Evolutionary conservation across 1,140 invertebrate species (phyloP).

Genomic region (Sycophaga agraensis): DNA sequence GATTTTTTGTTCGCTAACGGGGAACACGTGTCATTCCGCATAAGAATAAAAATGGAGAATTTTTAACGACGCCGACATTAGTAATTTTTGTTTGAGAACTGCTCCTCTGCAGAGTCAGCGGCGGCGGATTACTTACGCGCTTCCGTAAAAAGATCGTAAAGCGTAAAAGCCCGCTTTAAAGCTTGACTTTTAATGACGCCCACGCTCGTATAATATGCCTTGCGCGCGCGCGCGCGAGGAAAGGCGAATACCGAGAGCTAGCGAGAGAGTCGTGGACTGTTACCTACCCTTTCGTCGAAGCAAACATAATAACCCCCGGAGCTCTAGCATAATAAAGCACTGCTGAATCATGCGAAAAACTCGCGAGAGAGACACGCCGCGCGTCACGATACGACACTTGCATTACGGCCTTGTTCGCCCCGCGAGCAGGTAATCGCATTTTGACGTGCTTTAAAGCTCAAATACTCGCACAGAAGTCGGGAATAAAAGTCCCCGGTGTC

Average conservation of each 20-base stretch:
- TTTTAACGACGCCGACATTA: slow-evolving; percentile 26
- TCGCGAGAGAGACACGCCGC: background rate
- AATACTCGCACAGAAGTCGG: too few species aligned
- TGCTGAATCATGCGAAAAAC: slow-evolving; percentile 28
- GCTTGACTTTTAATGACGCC: slow-evolving; percentile 32
- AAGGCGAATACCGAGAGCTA: background rate
- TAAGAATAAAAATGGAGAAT: too few species aligned
- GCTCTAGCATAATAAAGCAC: slow-evolving; percentile 22
- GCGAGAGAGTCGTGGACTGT: background rate
- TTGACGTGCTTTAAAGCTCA: too few species aligned
- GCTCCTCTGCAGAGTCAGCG: slow-evolving; percentile 15
- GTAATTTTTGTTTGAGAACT: slow-evolving; percentile 30
- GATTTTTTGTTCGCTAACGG: too few species aligned
- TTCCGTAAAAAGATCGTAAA: slow-evolving; percentile 32
- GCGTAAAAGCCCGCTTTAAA: slow-evolving; percentile 31
- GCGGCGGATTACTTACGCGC: slow-evolving; percentile 30
- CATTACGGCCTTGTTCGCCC: background rate
- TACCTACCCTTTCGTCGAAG: slow-evolving; percentile 22
- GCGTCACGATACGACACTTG: slow-evolving; percentile 12
- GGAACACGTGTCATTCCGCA: too few species aligned
- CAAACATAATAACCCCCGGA: slow-evolving; percentile 27
- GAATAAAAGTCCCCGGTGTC: too few species aligned
- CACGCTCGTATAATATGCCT: slow-evolving; percentile 29
- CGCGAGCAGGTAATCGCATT: slow-evolving; percentile 2
- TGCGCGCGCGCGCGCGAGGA: background rate